A percentile compares a stretch with the other conserved stretches of the same genome.
phyloP scores from a whole-genome alignment of 1,140 invertebrate genomes.

The Papilio polytes region DNA sequence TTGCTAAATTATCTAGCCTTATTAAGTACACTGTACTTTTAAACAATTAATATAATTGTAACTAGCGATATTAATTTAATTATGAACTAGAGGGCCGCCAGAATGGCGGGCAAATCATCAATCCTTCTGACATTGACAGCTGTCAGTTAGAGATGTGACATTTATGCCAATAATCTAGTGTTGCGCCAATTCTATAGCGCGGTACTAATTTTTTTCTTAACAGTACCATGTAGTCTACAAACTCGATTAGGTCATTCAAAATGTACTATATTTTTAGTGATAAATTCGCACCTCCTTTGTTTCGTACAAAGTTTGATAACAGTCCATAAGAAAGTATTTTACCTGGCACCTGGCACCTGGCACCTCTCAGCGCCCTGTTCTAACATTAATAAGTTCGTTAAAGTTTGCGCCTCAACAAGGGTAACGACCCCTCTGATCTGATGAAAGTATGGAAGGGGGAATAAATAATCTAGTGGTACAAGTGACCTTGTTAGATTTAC shows the following conservation, averaged over 20 bases:
- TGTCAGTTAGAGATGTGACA: too few relatives aligned
- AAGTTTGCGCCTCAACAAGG: constrained; percentile 17
- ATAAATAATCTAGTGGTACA: not conserved
- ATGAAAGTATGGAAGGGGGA: not conserved
- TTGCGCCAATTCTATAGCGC: too few relatives aligned
- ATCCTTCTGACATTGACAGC: too few relatives aligned
- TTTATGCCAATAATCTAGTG: too few relatives aligned
- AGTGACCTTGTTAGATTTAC: not conserved
- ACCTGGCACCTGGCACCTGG: not conserved
- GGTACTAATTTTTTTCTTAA: too few relatives aligned
- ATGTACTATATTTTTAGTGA: not conserved
- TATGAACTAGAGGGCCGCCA: too few relatives aligned
- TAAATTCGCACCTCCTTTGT: not conserved
- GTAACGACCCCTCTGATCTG: not conserved
- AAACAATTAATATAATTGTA: too few relatives aligned
- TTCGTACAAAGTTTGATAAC: constrained; percentile 10
- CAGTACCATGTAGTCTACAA: not conserved
- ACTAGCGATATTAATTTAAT: too few relatives aligned
- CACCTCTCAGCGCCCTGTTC: constrained; percentile 1
- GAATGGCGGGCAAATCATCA: too few relatives aligned
- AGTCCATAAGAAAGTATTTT: constrained; percentile 16
- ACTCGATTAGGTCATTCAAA: not conserved
- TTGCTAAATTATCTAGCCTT: not conserved
- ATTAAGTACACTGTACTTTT: too few relatives aligned
- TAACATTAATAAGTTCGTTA: constrained; percentile 17